These are phyloP conservation scores for Chrysolina oricalcia DNA, from an alignment of 2,888 invertebrate genomes.

Conservation along the genomic window DNA sequence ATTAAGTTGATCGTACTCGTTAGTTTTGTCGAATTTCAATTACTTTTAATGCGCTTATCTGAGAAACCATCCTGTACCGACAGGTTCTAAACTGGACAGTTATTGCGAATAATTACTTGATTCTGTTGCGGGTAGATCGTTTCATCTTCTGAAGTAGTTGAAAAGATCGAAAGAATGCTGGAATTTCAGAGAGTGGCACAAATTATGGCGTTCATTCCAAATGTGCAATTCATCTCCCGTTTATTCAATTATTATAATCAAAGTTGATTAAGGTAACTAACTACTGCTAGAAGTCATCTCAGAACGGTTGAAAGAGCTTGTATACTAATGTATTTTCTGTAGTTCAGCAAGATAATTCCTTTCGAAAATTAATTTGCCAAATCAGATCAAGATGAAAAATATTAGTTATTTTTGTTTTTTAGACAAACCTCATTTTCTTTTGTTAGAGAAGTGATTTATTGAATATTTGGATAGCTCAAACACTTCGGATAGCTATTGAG, in stretches of 20 bases:
- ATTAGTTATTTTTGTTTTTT: too few species aligned
- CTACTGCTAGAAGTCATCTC: too few species aligned
- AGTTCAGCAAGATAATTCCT: too few species aligned
- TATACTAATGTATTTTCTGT: too few species aligned
- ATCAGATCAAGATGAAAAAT: too few species aligned
- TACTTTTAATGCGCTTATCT: slow-evolving; percentile 43
- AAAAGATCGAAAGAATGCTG: slow-evolving; percentile 41
- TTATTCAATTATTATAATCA: background rate
- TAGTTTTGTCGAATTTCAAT: slow-evolving; percentile 52
- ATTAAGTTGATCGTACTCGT: slow-evolving; percentile 52
- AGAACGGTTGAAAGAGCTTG: too few species aligned
- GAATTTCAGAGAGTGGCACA: slow-evolving; percentile 50
- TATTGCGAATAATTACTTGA: slow-evolving; percentile 58
- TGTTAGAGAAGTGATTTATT: too few species aligned
- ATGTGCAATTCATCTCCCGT: slow-evolving; percentile 32
- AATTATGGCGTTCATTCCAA: slow-evolving; percentile 47
- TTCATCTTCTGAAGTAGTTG: slow-evolving; percentile 36
- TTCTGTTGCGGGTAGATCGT: slow-evolving; percentile 44
- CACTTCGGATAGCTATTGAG: too few species aligned
- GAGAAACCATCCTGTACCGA: slow-evolving; percentile 44
- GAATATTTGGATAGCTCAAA: too few species aligned
- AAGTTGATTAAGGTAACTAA: background rate
- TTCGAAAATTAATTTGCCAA: too few species aligned
- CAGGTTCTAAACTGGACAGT: slow-evolving; percentile 55
- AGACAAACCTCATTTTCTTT: too few species aligned